These are phyloP conservation scores for Rhombomys opimus DNA, from an alignment of 2,113 vertebrate genomes.

Conservation along the genomic window DNA sequence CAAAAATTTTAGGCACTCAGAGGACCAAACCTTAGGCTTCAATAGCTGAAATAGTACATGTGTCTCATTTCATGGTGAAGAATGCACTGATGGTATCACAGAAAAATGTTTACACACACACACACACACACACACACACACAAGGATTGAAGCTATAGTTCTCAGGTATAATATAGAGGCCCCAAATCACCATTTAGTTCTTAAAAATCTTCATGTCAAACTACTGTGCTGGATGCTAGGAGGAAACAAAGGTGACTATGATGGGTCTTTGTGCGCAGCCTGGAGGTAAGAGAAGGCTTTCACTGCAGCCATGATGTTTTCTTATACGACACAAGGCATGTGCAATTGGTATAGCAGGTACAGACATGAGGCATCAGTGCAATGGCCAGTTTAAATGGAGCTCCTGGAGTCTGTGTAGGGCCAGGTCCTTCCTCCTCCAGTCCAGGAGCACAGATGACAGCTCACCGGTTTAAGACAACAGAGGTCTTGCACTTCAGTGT, in stretches of 20 bases:
- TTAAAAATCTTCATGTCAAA: not conserved
- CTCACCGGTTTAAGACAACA: not conserved
- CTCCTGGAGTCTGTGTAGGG: rapidly evolving
- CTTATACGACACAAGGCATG: not conserved
- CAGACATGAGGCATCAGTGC: not conserved
- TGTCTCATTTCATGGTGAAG: not conserved
- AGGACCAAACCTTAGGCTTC: not conserved
- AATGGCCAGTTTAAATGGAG: not conserved
- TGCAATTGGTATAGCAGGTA: not conserved
- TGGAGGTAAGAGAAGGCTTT: not conserved
- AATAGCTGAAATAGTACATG: not conserved
- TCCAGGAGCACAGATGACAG: not conserved
- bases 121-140: not conserved
- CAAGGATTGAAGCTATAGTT: not conserved
- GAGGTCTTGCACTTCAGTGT: not conserved
- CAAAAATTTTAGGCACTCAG: not conserved
- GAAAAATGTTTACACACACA: not conserved
- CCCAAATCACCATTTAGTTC: slow-evolving; percentile 43
- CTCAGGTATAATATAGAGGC: not conserved
- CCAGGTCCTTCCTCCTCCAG: not conserved
- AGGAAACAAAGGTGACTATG: not conserved
- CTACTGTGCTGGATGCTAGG: not conserved
- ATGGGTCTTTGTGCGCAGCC: not conserved
- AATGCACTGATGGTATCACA: not conserved
- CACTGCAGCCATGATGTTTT: not conserved